Evolutionary conservation across 2,797 vertebrate species (phyloP), one percentile per base, ranked within the genome.

Genomic region (Siniperca scherzeri): DNA sequence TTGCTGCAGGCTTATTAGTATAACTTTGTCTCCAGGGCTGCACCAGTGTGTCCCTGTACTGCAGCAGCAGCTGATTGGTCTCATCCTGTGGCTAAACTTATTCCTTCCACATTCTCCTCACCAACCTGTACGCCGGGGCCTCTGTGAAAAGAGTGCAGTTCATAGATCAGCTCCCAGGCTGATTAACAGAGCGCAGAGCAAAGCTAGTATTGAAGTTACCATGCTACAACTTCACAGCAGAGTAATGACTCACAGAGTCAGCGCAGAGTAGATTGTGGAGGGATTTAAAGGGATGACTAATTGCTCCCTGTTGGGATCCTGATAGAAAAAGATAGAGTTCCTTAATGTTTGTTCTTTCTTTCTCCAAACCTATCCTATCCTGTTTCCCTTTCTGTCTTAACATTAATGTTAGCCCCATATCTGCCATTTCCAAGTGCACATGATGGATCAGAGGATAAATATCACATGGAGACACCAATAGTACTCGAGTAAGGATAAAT

Each of bases 151-250:
- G 62, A 77, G 71, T 11, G 62, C 57, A 77, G 88, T 70, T 82
- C 88, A 93, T 53, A 84, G 91, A 91, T 91, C 80, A 89, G 82
- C 80, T 92, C 87, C 83, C 88, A 86, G 87, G 70, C 87, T 91
- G 87, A 92, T 90, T 85, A 94, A 94, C 87, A 74, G 83, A 91
- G 83, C 53, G 19, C 80, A 79, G 87, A 93, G 83, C 76, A 40
- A 81, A 77, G 60, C 36, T 11, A 61, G 53, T 19, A 48, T 69
- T 78, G 74, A 68, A 84, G 80, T 81, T 74, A 65, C 62, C 40
- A 3, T 10, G 72, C 60, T 67, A 80, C 77, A 83, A 77, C 87
- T 77, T 76, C 77, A 71, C 80, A 82, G 68, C 73, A 70, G 85
- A 89, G 78, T 83, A 88, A 92, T 83, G 79, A 80, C 70, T 86